Percentiles rank a stretch among this genome's conserved stretches.
Evolutionary conservation across 2,797 vertebrate genomes (phyloP).

Genomic region (Pempheris klunzingeri): DNA sequence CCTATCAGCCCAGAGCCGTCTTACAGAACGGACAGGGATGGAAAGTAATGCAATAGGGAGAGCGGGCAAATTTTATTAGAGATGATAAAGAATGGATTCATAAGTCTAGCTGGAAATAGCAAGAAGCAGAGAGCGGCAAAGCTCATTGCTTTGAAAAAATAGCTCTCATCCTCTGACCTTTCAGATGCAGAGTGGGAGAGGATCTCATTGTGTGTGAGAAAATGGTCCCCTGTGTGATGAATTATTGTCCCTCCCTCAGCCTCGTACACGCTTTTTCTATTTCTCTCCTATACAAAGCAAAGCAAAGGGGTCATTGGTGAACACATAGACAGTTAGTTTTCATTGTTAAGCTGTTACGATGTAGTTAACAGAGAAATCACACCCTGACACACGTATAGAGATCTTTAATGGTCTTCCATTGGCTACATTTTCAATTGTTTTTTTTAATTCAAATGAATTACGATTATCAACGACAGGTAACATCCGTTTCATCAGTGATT

Average conservation of each 20-base stretch:
- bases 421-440: no score
- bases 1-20: constrained; percentile 71
- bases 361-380: constrained; percentile 10
- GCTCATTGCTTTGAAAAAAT: constrained; percentile 69
- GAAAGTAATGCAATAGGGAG: constrained; percentile 74
- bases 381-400: background rate
- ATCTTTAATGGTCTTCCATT: no score
- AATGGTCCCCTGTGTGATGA: constrained; percentile 64
- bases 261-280: constrained; percentile 47
- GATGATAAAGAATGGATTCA: constrained; percentile 82
- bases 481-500: no score
- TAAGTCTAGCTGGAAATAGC: constrained; percentile 77
- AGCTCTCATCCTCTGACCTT: constrained; percentile 73
- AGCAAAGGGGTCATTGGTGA: background rate
- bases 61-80: constrained; percentile 83
- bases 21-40: constrained; percentile 59
- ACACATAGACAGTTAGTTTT: constrained; percentile 8
- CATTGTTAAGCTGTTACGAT: background rate
- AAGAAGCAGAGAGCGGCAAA: constrained; percentile 62
- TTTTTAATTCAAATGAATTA: no score
- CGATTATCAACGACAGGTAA: no score
- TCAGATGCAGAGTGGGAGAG: constrained; percentile 41
- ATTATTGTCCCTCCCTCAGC: constrained; percentile 53
- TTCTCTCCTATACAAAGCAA: constrained; percentile 22
- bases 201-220: constrained; percentile 57